Evolutionary conservation across 2,113 vertebrate species (phyloP), one percentile per base, ranked within the genome.

Genomic region (Mystacornis crossleyi): DNA sequence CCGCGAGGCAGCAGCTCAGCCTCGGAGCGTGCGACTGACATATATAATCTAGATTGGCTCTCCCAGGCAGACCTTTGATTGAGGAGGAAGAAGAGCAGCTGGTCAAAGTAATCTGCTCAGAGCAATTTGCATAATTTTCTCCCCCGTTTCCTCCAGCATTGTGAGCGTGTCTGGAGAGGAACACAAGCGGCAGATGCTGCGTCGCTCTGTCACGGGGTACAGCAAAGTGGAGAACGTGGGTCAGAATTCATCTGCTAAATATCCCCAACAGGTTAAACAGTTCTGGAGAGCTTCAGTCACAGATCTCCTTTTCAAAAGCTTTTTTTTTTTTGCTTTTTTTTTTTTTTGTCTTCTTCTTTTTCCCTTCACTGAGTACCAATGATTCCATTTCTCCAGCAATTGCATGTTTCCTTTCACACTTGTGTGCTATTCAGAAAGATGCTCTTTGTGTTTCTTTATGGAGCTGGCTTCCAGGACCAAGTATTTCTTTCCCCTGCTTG

Each of bases 161-260:
- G 92, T 85, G 94, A 98, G 96, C 77, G 78, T 94, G 97, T 93
- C 97, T 97, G 97, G 96, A 94, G 95, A 95, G 93, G 90, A 97
- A 94, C 93, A 66, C 91, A 94, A 95, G 93, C 89, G 73, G 96
- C 98, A 98, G 98, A 98, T 98, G 98, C 97, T 92, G 95, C 50
- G 71, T 95, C 86, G 58, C 89, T 73, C 91, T 70, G 94, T 91
- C 92, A 92, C 89, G 92, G 96, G 60, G 66, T 71, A 95, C 9
- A 90, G 96, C 73, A 92, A 97, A 98, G 96, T 95, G 91, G 94
- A 95, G 95, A 96, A 96, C 97, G 94, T 98, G 98, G 98, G 83
- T 79, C 93, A 97, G 98, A 98, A 98, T 98, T 98, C 98, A 98
- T 98, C 98, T 97, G 91, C 95, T 97, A 96, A 98, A 98, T 98